Evolutionary conservation across 2,888 invertebrate species (phyloP).

Genomic region (Pseudococcus longispinus): DNA sequence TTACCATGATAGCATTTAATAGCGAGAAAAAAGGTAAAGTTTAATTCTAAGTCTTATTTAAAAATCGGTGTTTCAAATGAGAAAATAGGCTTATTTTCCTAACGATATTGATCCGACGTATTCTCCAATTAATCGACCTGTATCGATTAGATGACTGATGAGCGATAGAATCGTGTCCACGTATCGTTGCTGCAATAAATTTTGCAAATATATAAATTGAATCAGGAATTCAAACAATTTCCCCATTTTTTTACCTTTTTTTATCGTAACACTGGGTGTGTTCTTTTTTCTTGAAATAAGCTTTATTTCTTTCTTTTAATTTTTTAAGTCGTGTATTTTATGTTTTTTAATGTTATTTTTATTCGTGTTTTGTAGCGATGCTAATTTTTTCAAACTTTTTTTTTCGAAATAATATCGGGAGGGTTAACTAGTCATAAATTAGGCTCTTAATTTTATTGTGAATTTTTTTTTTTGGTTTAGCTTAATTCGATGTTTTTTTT

Average conservation of each 20-base stretch:
- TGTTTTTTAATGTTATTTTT: conserved; percentile 10
- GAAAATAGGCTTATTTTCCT: background rate
- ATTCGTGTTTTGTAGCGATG: conserved; percentile 42
- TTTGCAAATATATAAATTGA: background rate
- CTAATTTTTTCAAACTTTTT: background rate
- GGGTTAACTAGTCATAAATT: conserved; percentile 41
- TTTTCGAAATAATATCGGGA: background rate
- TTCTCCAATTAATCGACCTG: background rate
- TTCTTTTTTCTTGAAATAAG: conserved; percentile 16
- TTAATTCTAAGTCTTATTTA: background rate
- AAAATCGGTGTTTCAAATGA: background rate
- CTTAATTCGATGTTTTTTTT: background rate
- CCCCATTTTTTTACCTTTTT: conserved; percentile 8
- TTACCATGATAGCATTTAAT: conserved; percentile 21
- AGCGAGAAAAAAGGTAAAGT: background rate
- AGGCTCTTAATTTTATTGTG: conserved; percentile 7
- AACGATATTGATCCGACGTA: background rate
- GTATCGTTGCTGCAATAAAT: background rate
- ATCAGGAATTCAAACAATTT: background rate
- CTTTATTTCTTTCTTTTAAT: background rate
- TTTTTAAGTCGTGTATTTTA: conserved; percentile 17
- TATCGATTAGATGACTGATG: background rate
- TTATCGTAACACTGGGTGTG: background rate
- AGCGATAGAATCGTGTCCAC: background rate
- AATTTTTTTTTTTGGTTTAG: background rate